Evolutionary conservation across 2,888 invertebrate species (phyloP), one percentile per base, ranked within the genome.

Genomic region (Apamea epomidion): DNA sequence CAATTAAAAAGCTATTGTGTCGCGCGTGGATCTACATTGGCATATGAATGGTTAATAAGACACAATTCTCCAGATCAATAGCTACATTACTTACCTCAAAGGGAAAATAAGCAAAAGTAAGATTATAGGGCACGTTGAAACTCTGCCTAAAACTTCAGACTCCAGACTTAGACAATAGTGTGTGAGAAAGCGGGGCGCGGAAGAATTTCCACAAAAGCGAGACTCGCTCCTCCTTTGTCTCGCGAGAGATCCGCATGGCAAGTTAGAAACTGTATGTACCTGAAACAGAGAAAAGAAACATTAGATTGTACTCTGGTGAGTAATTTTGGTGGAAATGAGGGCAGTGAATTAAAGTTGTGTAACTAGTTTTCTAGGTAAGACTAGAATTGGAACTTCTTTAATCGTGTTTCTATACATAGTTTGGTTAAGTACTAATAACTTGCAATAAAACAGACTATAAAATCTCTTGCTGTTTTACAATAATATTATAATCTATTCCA

Each of bases 201-300:
- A 82, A 89, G 83, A 88, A 84, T 78, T 85, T 86, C 67, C 78
- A 78, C 81, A 85, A 87, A 88, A 84, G 84, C 76, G 72, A 76
- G 87, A 76, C 87, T 83, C 82, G 73, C 62, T 75, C 60, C 74
- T 73, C 86, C 82, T 89, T 89, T 88, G 88, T 88, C 82, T 84
- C 76, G 60, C 64, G 32, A 74, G 67, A 86, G 67, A 83, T 83
- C 73, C 78, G 84, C 76, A 76, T 68, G 71, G 58, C 75, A 76
- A 84, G 82, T 78, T 78, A 45, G 60, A 69, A 86, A 87, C 79
- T 75, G 81, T 82, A 69, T 75, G 81, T 89, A 89, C 89, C 89
- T 89, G 88, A 12, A 88, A 89, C 73, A 84, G 60, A 88, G 68
- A 76, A 78, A 86, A 78, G 70, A 76, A 58, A 75, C 58, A 75